Evolutionary conservation across 2,797 vertebrate species (phyloP).

Genomic region (Hafferia zeledoni): DNA sequence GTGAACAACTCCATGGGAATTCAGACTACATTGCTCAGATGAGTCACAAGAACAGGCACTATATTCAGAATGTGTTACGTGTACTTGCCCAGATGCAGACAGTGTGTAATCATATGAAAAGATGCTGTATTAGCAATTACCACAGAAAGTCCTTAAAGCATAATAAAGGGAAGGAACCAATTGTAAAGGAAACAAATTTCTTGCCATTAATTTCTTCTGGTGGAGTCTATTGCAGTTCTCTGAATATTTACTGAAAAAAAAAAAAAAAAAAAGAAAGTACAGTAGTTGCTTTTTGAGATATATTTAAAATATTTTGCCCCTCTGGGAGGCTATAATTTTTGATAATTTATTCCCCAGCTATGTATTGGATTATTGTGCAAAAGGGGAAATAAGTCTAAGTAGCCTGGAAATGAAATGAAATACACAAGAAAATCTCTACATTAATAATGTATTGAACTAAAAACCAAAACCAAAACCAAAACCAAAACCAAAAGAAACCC

Average conservation of each 20-base stretch:
- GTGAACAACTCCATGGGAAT: slow-evolving; percentile 5
- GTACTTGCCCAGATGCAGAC: neutral
- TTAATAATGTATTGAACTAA: neutral
- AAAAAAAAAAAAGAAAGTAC: neutral
- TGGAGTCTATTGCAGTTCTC: neutral
- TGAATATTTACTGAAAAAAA: neutral
- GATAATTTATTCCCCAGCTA: neutral
- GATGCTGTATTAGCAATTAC: neutral
- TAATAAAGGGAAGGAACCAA: neutral
- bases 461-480: neutral
- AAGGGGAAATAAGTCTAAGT: neutral
- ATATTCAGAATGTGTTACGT: neutral
- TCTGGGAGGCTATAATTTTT: neutral
- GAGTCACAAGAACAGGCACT: neutral
- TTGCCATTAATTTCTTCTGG: neutral
- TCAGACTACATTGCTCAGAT: neutral
- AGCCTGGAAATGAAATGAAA: neutral
- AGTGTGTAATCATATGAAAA: neutral
- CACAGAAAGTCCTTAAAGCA: neutral
- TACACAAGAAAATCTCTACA: neutral
- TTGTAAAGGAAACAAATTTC: neutral
- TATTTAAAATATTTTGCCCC: neutral
- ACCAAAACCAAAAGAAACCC: no score
- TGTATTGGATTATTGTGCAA: neutral
- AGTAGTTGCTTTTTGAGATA: neutral